A percentile compares a stretch with the other conserved stretches of the same genome.
phyloP scores from a whole-genome alignment of 2,888 invertebrate species.

The Mimas tiliae region DNA sequence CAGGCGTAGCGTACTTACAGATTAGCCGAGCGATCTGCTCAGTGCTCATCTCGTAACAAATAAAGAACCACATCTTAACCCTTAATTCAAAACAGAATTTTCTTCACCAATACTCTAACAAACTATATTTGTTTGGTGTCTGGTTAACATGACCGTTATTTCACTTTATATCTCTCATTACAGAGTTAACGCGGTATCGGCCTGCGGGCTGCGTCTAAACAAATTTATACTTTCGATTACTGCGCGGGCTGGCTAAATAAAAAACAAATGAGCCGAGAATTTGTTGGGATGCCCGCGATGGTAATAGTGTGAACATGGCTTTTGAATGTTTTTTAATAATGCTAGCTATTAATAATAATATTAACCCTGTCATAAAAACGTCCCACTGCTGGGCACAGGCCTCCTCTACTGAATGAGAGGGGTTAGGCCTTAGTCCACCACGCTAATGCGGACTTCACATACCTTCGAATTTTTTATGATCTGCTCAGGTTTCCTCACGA shows the following conservation, averaged over 20 bases:
- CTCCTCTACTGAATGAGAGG: too few relatives aligned
- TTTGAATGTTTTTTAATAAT: not conserved
- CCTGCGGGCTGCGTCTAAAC: constrained; percentile 69
- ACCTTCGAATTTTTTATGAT: too few relatives aligned
- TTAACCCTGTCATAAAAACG: too few relatives aligned
- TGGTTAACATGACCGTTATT: constrained; percentile 69
- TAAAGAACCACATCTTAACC: not conserved
- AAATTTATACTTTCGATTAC: constrained; percentile 84
- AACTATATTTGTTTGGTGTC: constrained; percentile 51
- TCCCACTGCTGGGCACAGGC: too few relatives aligned
- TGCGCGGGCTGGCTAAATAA: constrained; percentile 75
- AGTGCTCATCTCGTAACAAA: too few relatives aligned
- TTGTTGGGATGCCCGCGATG: constrained; percentile 65
- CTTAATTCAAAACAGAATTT: not conserved
- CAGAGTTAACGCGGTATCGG: constrained; percentile 77
- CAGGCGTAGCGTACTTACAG: too few relatives aligned
- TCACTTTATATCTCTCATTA: constrained; percentile 82
- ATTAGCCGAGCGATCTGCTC: too few relatives aligned
- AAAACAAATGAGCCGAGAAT: constrained; percentile 83
- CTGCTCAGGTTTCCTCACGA: too few relatives aligned
- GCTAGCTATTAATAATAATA: too few relatives aligned
- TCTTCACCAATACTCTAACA: constrained; percentile 14
- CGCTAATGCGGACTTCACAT: too few relatives aligned
- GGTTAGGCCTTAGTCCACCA: too few relatives aligned
- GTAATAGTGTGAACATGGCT: constrained; percentile 48